Percentiles rank a stretch among this genome's conserved stretches.
phyloP scores from a whole-genome alignment of 2,888 invertebrate species.

The Beris morrisii region DNA sequence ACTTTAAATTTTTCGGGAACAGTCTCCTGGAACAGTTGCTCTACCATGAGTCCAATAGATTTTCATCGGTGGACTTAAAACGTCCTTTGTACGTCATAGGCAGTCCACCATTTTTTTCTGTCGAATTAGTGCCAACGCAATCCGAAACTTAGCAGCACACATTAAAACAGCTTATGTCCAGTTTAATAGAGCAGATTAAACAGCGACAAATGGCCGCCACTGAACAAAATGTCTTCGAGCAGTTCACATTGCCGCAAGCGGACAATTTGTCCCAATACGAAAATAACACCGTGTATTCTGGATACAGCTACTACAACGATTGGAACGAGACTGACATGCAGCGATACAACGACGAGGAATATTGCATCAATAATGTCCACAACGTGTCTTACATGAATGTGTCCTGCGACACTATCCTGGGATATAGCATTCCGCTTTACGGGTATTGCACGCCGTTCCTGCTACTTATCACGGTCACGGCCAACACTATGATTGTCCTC shows the following conservation, averaged over 20 bases:
- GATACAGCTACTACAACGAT: constrained; percentile 18
- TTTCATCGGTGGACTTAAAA: too few relatives aligned
- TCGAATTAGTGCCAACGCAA: too few relatives aligned
- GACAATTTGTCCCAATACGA: constrained; percentile 30
- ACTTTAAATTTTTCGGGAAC: too few relatives aligned
- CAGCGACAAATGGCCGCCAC: constrained; percentile 24
- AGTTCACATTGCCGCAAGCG: constrained; percentile 21
- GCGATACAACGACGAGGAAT: constrained; percentile 37
- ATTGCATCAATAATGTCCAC: constrained; percentile 45
- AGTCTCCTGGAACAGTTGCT: too few relatives aligned
- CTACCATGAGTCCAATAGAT: too few relatives aligned
- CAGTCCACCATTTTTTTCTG: too few relatives aligned
- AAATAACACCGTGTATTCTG: not conserved
- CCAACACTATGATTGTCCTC: constrained; percentile 87
- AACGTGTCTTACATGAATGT: constrained; percentile 53
- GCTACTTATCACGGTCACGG: constrained; percentile 82
- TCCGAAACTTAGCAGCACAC: too few relatives aligned
- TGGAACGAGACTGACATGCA: constrained; percentile 34
- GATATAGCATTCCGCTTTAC: constrained; percentile 53
- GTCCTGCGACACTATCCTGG: constrained; percentile 52
- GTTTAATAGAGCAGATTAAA: not conserved
- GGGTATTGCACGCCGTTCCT: constrained; percentile 71
- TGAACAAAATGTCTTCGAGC: constrained; percentile 29
- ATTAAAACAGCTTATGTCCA: too few relatives aligned
- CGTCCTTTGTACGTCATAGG: too few relatives aligned